phyloP scores from a whole-genome alignment of 2,113 vertebrate genomes.

The Onychostruthus taczanowskii region DNA sequence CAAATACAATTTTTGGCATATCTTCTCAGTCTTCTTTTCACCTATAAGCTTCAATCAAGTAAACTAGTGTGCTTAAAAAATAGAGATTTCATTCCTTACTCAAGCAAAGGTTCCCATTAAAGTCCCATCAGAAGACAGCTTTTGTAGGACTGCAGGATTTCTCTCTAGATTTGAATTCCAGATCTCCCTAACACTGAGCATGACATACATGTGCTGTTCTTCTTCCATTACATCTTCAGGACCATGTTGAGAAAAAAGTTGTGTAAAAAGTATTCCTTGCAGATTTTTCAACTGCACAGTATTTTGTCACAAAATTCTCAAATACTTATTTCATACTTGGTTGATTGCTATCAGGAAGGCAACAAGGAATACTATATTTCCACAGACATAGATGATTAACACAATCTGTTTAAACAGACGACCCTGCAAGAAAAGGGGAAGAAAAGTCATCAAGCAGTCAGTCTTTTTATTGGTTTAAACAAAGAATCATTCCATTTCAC shows the following conservation, averaged over 20 bases:
- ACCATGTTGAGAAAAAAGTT: background rate
- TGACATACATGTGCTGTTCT: background rate
- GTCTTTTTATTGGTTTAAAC: background rate
- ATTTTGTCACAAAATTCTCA: background rate
- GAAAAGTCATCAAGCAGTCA: background rate
- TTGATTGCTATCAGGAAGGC: conserved; percentile 76
- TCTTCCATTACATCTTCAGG: background rate
- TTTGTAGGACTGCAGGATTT: background rate
- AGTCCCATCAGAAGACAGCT: background rate
- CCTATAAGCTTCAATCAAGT: background rate
- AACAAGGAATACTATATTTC: conserved; percentile 78
- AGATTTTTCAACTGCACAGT: background rate
- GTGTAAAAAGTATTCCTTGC: background rate
- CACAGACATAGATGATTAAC: conserved; percentile 78
- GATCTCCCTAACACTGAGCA: background rate
- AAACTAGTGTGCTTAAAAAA: background rate
- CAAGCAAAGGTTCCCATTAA: background rate
- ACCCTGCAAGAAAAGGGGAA: conserved; percentile 71
- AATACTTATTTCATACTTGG: conserved; percentile 61
- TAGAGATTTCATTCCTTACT: background rate
- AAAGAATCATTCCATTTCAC: background rate
- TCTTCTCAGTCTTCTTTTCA: background rate
- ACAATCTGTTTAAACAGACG: conserved; percentile 77
- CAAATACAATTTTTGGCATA: background rate
- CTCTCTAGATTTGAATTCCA: background rate